These are phyloP conservation scores for Turritopsis dohrnii DNA, from an alignment of 30 jellyfish, hydroid and myxozoan genomes.

Conservation along the genomic window DNA sequence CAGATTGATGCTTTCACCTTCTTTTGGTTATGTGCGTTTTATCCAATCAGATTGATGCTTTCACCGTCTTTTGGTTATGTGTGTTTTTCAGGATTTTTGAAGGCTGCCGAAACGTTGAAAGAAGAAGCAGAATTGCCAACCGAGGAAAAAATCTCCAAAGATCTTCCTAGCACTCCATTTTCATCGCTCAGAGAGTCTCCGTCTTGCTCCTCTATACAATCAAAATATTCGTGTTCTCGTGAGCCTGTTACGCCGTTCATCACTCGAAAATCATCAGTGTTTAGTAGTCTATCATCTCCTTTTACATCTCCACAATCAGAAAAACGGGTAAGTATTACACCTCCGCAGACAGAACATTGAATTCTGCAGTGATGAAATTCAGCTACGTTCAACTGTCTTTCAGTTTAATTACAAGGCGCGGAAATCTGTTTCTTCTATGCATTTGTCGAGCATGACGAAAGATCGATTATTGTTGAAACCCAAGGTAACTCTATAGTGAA, in stretches of 20 bases:
- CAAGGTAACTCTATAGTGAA: not conserved
- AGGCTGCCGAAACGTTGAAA: slow-evolving; percentile 26
- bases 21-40: no score
- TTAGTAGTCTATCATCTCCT: not conserved
- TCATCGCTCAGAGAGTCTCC: not conserved
- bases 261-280: slow-evolving; percentile 4
- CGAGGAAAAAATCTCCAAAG: slow-evolving; percentile 7
- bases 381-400: not conserved
- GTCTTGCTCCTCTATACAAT: not conserved
- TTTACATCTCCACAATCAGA: slow-evolving; percentile 16
- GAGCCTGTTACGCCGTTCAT: slow-evolving; percentile 25
- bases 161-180: slow-evolving; percentile 6
- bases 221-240: not conserved
- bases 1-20: not conserved
- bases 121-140: slow-evolving; percentile 32
- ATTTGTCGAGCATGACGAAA: not conserved
- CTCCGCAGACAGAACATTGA: not conserved
- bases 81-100: slow-evolving; percentile 15
- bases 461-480: not conserved
- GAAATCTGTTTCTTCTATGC: not conserved
- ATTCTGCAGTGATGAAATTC: not conserved
- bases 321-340: slow-evolving; percentile 5
- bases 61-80: not conserved
- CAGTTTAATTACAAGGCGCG: not conserved
- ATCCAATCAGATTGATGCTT: no score